Conservation (phyloP, 2,113 vertebrate genomes). For the Strigops habroptila region DNA sequence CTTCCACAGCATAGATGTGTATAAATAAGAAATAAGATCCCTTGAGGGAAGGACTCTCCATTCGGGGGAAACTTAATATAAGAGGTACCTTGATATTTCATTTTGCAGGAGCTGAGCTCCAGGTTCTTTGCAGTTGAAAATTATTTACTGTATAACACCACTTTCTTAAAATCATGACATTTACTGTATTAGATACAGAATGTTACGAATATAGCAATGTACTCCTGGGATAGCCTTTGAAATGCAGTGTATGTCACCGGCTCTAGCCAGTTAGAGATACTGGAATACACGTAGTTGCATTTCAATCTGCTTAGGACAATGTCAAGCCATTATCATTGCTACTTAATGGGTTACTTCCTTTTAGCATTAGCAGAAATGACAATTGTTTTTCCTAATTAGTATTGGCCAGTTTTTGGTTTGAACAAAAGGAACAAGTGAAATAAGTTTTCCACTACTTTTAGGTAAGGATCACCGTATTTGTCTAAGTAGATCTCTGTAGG, state of each 20-base stretch:
- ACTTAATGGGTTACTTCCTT: conserved; percentile 8
- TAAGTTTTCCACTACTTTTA: background rate
- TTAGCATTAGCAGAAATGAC: background rate
- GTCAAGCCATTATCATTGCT: background rate
- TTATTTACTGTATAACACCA: background rate
- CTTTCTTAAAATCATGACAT: background rate
- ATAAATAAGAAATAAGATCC: background rate
- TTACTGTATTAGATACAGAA: background rate
- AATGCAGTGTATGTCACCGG: background rate
- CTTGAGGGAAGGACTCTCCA: background rate
- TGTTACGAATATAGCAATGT: background rate
- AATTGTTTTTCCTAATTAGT: background rate
- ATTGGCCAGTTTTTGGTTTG: background rate
- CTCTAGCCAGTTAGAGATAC: background rate
- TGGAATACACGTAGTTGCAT: background rate
- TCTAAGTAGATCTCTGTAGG: background rate
- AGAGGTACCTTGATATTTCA: background rate
- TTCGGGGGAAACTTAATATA: background rate
- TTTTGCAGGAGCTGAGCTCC: background rate
- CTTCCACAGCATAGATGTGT: background rate
- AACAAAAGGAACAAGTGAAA: background rate
- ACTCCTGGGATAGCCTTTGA: background rate
- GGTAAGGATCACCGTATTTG: background rate
- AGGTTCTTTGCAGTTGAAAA: background rate
- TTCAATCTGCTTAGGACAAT: background rate